Evolutionary conservation across 2,797 vertebrate species (phyloP).

Genomic region (Otus scops): DNA sequence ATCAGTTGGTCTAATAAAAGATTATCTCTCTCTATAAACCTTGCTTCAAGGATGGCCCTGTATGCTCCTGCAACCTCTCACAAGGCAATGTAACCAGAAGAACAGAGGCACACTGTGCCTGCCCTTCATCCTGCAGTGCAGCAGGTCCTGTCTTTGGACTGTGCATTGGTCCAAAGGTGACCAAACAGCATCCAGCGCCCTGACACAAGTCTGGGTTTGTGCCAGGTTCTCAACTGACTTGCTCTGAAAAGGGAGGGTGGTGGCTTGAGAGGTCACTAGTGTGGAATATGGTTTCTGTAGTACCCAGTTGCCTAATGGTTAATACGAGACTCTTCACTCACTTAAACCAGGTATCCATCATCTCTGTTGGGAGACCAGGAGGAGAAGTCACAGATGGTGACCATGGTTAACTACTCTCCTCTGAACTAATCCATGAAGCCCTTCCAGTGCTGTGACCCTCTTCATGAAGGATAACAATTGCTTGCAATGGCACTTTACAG

Average conservation of each 20-base stretch:
- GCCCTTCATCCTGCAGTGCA: not conserved
- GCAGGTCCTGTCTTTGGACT: not conserved
- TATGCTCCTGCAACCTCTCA: not conserved
- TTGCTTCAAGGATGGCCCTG: not conserved
- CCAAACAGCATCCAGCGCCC: not conserved
- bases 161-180: not conserved
- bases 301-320: not conserved
- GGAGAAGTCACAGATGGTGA: not conserved
- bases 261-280: not conserved
- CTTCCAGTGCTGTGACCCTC: not conserved
- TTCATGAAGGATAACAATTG: not conserved
- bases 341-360: not conserved
- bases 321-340: rapidly evolving
- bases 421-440: not conserved
- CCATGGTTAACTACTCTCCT: not conserved
- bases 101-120: not conserved
- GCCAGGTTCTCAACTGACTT: not conserved
- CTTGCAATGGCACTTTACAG: not conserved
- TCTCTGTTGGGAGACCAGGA: not conserved
- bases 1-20: not conserved
- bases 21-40: not conserved
- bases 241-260: not conserved
- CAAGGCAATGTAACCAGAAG: not conserved
- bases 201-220: not conserved
- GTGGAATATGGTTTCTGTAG: not conserved